Evolutionary conservation across 2,113 vertebrate genomes (phyloP).

Genomic region (Oenanthe melanoleuca): DNA sequence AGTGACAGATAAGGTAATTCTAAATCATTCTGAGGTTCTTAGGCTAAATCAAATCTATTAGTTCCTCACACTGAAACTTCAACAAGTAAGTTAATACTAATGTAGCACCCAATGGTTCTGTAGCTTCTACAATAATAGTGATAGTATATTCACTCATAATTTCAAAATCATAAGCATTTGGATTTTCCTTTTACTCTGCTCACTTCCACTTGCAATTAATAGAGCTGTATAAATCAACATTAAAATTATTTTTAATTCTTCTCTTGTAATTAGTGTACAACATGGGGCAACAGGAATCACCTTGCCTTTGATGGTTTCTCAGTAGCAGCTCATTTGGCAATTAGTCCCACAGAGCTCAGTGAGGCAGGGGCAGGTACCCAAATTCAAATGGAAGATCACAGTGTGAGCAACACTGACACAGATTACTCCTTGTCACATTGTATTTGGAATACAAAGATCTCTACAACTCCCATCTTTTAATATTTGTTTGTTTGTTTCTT

Average conservation of each 20-base stretch:
- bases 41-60: not conserved
- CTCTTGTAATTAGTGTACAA: not conserved
- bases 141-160: not conserved
- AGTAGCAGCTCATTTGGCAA: not conserved
- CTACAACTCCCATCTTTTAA: not conserved
- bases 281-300: not conserved
- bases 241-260: not conserved
- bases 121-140: not conserved
- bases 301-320: not conserved
- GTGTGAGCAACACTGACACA: not conserved
- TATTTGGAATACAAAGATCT: not conserved
- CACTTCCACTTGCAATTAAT: not conserved
- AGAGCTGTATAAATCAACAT: not conserved
- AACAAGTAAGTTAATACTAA: not conserved
- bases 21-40: slow-evolving; percentile 14
- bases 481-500: not conserved
- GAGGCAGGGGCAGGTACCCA: not conserved
- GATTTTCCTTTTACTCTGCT: not conserved
- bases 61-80: not conserved
- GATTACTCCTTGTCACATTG: not conserved
- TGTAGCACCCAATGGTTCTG: not conserved
- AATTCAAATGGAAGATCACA: not conserved
- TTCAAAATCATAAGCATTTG: not conserved
- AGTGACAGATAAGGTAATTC: not conserved
- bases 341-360: not conserved